Evolutionary conservation across 2,113 vertebrate genomes (phyloP).

Genomic region (Hippopotamus amphibius): DNA sequence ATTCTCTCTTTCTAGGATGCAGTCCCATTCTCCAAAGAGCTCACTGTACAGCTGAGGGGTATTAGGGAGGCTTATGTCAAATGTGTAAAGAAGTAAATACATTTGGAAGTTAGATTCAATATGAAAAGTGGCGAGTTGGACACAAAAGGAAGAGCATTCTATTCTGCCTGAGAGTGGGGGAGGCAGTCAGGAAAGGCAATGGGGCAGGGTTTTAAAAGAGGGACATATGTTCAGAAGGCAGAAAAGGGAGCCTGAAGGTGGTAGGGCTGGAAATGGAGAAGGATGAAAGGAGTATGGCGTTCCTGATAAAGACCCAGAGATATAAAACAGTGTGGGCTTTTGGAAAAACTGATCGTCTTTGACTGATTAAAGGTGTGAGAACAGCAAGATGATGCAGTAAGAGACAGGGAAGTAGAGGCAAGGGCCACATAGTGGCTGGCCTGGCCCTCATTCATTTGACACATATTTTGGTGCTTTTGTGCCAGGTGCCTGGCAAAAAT

Average conservation of each 20-base stretch:
- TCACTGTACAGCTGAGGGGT: neutral
- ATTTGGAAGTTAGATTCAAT: neutral
- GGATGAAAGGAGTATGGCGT: neutral
- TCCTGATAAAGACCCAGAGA: neutral
- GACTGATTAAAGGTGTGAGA: neutral
- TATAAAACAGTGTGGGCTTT: neutral
- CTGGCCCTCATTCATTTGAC: neutral
- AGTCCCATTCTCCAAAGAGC: neutral
- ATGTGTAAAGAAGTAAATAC: neutral
- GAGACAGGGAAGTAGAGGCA: neutral
- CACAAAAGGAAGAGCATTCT: neutral
- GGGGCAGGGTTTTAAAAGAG: neutral
- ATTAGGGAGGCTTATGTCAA: neutral
- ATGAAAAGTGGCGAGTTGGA: neutral
- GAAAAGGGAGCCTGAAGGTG: neutral
- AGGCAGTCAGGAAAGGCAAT: neutral
- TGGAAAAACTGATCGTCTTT: neutral
- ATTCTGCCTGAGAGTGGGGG: neutral
- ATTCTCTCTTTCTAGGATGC: neutral
- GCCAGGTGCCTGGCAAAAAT: neutral
- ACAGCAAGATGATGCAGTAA: neutral
- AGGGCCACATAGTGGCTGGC: neutral
- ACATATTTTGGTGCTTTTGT: neutral
- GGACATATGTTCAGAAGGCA: neutral
- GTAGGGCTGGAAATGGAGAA: neutral